phyloP scores from a whole-genome alignment of 2,113 vertebrate genomes.

The Pterocles orientalis region DNA sequence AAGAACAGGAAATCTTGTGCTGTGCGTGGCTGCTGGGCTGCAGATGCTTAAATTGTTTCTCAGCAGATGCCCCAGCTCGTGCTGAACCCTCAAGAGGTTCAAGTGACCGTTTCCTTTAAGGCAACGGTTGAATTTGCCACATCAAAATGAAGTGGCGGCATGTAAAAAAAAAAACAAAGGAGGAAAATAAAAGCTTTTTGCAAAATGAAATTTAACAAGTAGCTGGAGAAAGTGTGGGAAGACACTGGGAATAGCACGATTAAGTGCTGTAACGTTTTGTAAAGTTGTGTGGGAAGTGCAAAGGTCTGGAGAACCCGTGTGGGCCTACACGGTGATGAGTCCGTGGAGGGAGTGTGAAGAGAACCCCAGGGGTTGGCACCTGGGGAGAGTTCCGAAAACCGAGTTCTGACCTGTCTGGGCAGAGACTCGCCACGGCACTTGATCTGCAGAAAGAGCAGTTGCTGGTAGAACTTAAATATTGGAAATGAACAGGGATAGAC shows the following conservation, averaged over 20 bases:
- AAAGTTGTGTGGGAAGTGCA: background rate
- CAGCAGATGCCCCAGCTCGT: background rate
- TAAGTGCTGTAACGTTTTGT: background rate
- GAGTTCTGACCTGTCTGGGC: background rate
- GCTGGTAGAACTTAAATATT: background rate
- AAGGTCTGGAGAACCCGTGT: background rate
- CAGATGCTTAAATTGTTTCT: background rate
- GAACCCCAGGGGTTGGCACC: background rate
- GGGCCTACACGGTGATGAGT: background rate
- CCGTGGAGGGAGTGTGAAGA: background rate
- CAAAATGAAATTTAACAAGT: background rate
- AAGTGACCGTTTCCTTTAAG: background rate
- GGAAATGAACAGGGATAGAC: fast-evolving
- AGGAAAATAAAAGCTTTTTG: background rate
- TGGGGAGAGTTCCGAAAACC: background rate
- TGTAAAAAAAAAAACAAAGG: background rate
- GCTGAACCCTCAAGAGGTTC: background rate
- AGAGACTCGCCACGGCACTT: background rate
- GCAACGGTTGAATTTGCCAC: background rate
- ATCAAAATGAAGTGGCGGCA: background rate
- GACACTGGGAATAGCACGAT: background rate
- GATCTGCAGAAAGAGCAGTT: background rate
- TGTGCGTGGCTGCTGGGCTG: background rate
- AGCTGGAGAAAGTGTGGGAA: background rate
- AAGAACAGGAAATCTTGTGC: background rate